Conservation (phyloP, 2,888 invertebrate species). For the Neuroscelio doddi region DNA sequence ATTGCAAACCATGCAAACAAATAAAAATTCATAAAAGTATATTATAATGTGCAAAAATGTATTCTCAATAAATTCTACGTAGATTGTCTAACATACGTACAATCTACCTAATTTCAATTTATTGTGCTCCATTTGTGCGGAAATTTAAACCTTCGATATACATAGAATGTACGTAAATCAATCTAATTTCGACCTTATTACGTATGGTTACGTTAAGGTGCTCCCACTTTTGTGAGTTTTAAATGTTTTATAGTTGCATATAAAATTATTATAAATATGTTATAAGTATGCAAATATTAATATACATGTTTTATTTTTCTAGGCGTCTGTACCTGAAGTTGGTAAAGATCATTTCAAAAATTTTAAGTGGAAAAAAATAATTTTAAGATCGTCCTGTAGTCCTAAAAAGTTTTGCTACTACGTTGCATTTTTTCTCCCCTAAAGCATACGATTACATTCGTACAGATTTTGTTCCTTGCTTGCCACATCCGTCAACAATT, state of each 20-base stretch:
- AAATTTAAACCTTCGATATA: too few species aligned
- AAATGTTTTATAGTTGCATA: not conserved
- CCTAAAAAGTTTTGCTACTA: slow-evolving; percentile 20
- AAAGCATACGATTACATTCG: slow-evolving; percentile 26
- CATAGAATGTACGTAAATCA: too few species aligned
- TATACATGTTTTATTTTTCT: too few species aligned
- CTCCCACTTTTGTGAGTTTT: not conserved
- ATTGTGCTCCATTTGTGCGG: too few species aligned
- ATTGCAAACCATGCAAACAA: too few species aligned
- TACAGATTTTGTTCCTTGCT: slow-evolving; percentile 10
- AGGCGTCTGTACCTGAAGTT: not conserved
- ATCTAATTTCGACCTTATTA: not conserved
- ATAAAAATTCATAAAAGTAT: too few species aligned
- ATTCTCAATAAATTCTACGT: too few species aligned
- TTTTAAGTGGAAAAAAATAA: not conserved
- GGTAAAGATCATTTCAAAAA: not conserved
- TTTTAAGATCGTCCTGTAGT: slow-evolving; percentile 10
- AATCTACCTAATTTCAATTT: too few species aligned
- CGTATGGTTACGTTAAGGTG: too few species aligned
- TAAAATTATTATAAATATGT: not conserved
- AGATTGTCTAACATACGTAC: too few species aligned
- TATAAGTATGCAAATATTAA: too few species aligned
- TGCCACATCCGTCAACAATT: slow-evolving; percentile 24
- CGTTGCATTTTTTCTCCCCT: slow-evolving; percentile 26
- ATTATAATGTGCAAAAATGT: too few species aligned